These are phyloP conservation scores for Lottia gigantea DNA, from an alignment of 2,888 invertebrate genomes.

Conservation along the genomic window DNA sequence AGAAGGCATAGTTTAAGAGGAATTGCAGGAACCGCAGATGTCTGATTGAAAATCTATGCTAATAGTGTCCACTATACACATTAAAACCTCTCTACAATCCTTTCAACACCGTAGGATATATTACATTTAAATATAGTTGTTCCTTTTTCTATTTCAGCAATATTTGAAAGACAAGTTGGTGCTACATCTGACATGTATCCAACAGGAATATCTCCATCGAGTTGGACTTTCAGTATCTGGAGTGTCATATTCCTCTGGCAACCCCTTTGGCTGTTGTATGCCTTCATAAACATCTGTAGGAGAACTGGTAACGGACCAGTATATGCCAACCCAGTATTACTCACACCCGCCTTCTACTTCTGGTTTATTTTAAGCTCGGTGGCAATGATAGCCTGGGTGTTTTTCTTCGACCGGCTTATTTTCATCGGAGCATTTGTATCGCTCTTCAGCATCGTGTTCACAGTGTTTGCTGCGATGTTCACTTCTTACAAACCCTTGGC, in stretches of 20 bases:
- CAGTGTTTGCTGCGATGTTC: background rate
- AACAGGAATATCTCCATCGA: constrained; percentile 39
- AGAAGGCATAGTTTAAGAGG: no score
- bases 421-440: constrained; percentile 19
- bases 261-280: constrained; percentile 54
- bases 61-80: no score
- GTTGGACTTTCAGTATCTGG: constrained; percentile 61
- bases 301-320: constrained; percentile 43
- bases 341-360: constrained; percentile 49
- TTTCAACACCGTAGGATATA: no score
- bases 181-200: background rate
- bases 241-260: constrained; percentile 60
- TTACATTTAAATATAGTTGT: no score
- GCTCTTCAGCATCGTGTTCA: background rate
- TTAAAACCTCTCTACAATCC: no score
- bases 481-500: constrained; percentile 39
- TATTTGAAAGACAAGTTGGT: background rate
- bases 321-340: constrained; percentile 48
- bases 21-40: no score
- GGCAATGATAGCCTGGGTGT: constrained; percentile 52
- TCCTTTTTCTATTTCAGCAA: background rate
- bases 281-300: constrained; percentile 50
- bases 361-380: constrained; percentile 43
- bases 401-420: constrained; percentile 38
- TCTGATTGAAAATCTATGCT: no score